Evolutionary conservation across 2,113 vertebrate genomes (phyloP), one percentile per base, ranked within the genome.

Genomic region (Chloebia gouldiae): DNA sequence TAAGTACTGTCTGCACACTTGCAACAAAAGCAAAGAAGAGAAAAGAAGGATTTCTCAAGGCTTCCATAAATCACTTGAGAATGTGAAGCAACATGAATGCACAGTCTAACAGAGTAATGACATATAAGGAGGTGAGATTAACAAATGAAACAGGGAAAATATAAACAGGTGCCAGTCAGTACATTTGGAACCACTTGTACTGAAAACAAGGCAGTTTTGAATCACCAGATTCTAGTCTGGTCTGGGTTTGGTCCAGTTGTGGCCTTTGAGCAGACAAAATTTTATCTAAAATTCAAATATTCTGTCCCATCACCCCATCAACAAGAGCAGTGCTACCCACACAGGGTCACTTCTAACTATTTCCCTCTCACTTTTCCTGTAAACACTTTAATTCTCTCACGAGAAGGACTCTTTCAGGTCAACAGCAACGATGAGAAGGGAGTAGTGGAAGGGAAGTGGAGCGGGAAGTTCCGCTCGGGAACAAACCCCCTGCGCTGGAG

Each of bases 371-470:
- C n/a, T 61, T 76, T 40, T n/a, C 35, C 75, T 44, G 66, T 23
- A 49, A 78, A 39, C 10, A 20, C 33, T 64, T 56, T 7, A 35
- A 73, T 31, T 59, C 79, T 81, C 27, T 92, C 53, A 92, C 1
- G 31, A 92, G 91, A 27, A 82, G n/a, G 56, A 60, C 68, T 95
- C 71, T 94, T 95, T 23, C 89, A 99, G 98, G 97, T 99, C 25
- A 99, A 99, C 97, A 94, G 94, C 78, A 96, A 98, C 7, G 98
- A 99, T 11, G 98, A 99, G 72, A 94, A 96, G 86, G 98, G 98
- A 3, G 97, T 99, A 7, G 94, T 99, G 88, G 97, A 97, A 68
- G 98, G 98, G 31, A 68, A 69, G 25, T 98, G 98, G 98, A 42
- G 12, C 0, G 71, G 33, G 13, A 8, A 42, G 4, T 90, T 18